Conservation (phyloP, 2,797 vertebrate species). For the Nothura maculosa region DNA sequence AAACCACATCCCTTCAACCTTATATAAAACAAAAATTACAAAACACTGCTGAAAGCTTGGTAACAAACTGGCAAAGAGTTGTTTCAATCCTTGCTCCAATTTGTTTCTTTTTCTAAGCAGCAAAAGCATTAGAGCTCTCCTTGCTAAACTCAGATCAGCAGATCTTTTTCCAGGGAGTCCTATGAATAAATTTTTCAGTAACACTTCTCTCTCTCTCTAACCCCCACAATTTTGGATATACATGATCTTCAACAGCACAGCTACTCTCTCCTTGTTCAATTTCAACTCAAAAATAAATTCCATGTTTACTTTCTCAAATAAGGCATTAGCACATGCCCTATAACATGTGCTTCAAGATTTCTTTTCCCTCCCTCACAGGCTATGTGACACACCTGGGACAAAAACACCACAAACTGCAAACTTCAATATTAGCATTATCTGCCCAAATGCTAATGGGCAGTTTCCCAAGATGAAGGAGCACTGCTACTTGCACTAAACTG, state of each 20-base stretch:
- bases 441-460: not conserved
- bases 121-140: not conserved
- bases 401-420: not conserved
- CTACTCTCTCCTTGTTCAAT: not conserved
- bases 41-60: rapidly evolving
- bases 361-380: not conserved
- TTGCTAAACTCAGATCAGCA: not conserved
- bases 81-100: not conserved
- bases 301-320: not conserved
- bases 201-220: not conserved
- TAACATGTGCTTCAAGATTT: not conserved
- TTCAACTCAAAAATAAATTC: not conserved
- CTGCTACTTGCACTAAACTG: not conserved
- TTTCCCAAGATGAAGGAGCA: not conserved
- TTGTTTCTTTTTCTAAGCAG: not conserved
- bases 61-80: not conserved
- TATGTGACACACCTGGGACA: not conserved
- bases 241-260: not conserved
- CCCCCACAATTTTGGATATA: not conserved
- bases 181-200: not conserved
- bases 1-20: not conserved
- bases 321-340: not conserved
- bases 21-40: not conserved
- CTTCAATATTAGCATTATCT: not conserved
- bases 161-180: not conserved